These are phyloP conservation scores for Muricea muricata DNA, from an alignment of 92 coral and sea anemone species.

Conservation along the genomic window DNA sequence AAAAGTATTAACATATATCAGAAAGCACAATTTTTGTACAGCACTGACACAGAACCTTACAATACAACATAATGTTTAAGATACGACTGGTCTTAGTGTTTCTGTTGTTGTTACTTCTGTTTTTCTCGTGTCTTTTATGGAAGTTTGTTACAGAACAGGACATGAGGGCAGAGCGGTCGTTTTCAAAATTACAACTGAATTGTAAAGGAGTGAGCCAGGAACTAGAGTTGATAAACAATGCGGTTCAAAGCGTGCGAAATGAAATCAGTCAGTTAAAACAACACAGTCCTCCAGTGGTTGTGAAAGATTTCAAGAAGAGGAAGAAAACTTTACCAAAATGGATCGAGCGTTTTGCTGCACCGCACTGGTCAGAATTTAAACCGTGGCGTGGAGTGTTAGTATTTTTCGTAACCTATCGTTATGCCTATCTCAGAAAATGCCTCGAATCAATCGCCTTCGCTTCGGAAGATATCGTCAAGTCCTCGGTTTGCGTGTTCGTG, in stretches of 20 bases:
- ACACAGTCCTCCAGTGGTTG: not conserved
- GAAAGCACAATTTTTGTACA: too few relatives aligned
- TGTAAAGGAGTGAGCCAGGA: not conserved
- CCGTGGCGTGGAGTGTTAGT: conserved; percentile 48
- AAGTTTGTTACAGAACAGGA: not conserved
- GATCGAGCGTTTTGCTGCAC: conserved; percentile 25
- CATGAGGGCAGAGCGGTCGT: not conserved
- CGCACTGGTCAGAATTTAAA: conserved; percentile 23
- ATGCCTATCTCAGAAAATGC: conserved; percentile 81
- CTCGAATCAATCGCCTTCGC: conserved; percentile 79
- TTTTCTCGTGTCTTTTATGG: not conserved
- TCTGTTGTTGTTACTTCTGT: not conserved
- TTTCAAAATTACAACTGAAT: not conserved
- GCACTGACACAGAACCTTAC: too few relatives aligned
- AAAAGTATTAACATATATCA: not conserved
- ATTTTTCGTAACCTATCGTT: conserved; percentile 86
- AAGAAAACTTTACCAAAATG: not conserved
- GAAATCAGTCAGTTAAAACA: not conserved
- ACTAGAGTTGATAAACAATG: not conserved
- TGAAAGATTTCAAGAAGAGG: not conserved
- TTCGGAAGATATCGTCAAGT: conserved; percentile 79
- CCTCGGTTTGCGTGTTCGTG: conserved; percentile 87
- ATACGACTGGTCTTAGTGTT: not conserved
- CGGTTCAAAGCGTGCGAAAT: not conserved
- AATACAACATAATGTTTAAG: not conserved